These are phyloP conservation scores for Ptychoptera contaminata DNA, from an alignment of 2,888 invertebrate genomes.

Conservation along the genomic window DNA sequence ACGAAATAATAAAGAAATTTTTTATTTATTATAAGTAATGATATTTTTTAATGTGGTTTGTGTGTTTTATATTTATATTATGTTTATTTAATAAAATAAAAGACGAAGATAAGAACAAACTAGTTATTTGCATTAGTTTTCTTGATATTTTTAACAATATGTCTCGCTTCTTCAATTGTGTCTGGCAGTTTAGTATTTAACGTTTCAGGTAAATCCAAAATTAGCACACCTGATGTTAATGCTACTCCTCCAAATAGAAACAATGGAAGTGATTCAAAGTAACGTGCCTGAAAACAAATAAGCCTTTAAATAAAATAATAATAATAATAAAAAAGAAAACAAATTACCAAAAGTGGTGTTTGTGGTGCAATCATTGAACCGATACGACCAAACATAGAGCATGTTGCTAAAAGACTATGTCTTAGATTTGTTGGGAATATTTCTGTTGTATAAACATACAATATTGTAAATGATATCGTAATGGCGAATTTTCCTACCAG, in stretches of 20 bases:
- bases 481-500: constrained; percentile 48
- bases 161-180: constrained; percentile 36
- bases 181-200: constrained; percentile 37
- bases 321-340: too few species aligned
- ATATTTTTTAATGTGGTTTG: too few species aligned
- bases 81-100: too few species aligned
- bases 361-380: constrained; percentile 57
- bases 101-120: too few species aligned
- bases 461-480: constrained; percentile 46
- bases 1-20: too few species aligned
- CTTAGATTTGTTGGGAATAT: constrained; percentile 53
- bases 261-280: constrained; percentile 26
- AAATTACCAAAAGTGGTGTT: constrained; percentile 38
- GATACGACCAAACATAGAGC: constrained; percentile 51
- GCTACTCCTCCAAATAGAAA: constrained; percentile 37
- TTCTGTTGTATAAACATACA: constrained; percentile 54
- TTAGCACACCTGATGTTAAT: constrained; percentile 33
- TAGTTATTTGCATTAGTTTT: too few species aligned
- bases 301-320: too few species aligned
- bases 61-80: too few species aligned
- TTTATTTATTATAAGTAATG: too few species aligned
- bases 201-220: constrained; percentile 40
- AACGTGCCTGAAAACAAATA: too few species aligned
- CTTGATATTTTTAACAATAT: too few species aligned
- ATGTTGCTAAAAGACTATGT: constrained; percentile 47